phyloP scores from a whole-genome alignment of 1,140 invertebrate genomes.

The Eurosta solidaginis region DNA sequence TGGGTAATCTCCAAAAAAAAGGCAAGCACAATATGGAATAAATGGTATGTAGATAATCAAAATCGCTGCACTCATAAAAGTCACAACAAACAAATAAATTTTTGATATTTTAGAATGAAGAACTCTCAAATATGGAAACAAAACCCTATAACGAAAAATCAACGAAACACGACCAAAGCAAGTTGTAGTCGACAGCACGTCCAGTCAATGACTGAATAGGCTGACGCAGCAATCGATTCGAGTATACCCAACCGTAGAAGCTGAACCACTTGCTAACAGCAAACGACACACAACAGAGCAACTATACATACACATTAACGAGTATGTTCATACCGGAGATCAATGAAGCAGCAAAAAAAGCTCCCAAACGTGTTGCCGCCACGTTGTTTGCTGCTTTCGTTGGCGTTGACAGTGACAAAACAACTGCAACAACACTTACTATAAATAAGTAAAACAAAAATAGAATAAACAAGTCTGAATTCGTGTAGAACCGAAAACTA shows the following conservation, averaged over 20 bases:
- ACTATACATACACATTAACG: background rate
- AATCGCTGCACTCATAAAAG: background rate
- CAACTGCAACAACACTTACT: background rate
- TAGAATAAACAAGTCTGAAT: no score
- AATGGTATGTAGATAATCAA: background rate
- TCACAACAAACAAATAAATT: background rate
- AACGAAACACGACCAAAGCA: constrained; percentile 4
- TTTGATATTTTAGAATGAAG: no score
- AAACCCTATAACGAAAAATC: background rate
- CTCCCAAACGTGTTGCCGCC: constrained; percentile 6
- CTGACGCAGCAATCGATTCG: background rate
- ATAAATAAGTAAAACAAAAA: no score
- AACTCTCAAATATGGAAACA: background rate
- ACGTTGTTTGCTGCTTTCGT: constrained; percentile 23
- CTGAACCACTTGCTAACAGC: background rate
- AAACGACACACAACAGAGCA: background rate
- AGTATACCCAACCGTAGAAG: background rate
- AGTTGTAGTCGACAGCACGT: constrained; percentile 32
- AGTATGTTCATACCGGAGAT: background rate
- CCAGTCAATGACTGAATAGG: constrained; percentile 33
- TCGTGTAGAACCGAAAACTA: no score
- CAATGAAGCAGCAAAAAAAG: background rate
- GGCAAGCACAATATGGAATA: background rate
- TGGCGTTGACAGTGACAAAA: background rate
- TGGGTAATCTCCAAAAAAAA: constrained; percentile 4